Evolutionary conservation across 2,888 invertebrate species (phyloP).

Genomic region (Melanostoma mellinum): DNA sequence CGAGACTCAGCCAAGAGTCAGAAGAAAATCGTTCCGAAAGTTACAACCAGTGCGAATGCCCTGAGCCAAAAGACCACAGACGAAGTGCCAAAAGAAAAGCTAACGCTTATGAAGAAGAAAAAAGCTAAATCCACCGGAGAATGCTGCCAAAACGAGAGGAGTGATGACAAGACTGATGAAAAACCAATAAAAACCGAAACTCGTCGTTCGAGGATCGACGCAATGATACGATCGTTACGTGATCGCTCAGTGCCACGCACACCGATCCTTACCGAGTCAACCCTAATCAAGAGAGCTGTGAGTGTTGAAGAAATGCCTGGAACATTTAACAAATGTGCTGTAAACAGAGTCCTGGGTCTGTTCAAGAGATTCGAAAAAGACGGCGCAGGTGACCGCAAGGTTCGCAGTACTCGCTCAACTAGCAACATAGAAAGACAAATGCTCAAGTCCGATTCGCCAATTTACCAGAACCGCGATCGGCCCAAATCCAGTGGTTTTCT

Average conservation of each 20-base stretch:
- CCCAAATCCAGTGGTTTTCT: slow-evolving; percentile 75
- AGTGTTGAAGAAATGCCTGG: slow-evolving; percentile 87
- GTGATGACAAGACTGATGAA: slow-evolving; percentile 62
- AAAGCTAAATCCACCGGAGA: slow-evolving; percentile 76
- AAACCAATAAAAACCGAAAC: slow-evolving; percentile 77
- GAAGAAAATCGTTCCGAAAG: slow-evolving; percentile 74
- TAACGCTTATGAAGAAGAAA: slow-evolving; percentile 83
- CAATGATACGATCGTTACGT: slow-evolving; percentile 85
- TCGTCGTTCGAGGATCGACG: slow-evolving; percentile 83
- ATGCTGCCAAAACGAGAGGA: slow-evolving; percentile 43
- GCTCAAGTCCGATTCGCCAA: slow-evolving; percentile 77
- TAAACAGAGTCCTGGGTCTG: slow-evolving; percentile 89
- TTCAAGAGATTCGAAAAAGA: slow-evolving; percentile 89
- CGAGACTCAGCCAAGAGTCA: slow-evolving; percentile 83
- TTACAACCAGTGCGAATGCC: slow-evolving; percentile 74
- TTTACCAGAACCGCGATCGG: slow-evolving; percentile 77
- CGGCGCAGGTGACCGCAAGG: slow-evolving; percentile 80
- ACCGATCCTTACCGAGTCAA: slow-evolving; percentile 85
- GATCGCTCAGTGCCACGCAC: slow-evolving; percentile 87
- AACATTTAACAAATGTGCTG: slow-evolving; percentile 85
- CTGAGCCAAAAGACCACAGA: slow-evolving; percentile 77
- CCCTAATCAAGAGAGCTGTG: slow-evolving; percentile 87
- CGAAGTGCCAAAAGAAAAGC: slow-evolving; percentile 74
- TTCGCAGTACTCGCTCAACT: slow-evolving; percentile 79
- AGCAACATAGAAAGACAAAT: slow-evolving; percentile 80